Evolutionary conservation across 2,888 invertebrate genomes (phyloP).

Genomic region (Hipparchia sbordonii): DNA sequence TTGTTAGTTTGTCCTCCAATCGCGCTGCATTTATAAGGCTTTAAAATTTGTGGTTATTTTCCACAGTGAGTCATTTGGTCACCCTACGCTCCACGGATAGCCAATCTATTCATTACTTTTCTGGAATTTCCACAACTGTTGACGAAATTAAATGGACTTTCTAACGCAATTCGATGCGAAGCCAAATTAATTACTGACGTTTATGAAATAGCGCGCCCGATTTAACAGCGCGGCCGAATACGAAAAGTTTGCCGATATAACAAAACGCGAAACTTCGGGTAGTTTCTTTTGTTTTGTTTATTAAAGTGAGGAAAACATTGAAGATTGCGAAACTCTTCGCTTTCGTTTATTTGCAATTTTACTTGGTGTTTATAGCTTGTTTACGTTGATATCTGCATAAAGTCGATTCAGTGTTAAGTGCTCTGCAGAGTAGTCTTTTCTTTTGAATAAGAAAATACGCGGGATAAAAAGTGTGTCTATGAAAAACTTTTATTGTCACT

Average conservation of each 20-base stretch:
- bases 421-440: conserved; percentile 2
- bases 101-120: conserved; percentile 39
- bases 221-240: conserved; percentile 43
- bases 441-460: neutral
- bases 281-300: conserved; percentile 67
- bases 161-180: conserved; percentile 27
- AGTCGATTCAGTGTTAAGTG: conserved; percentile 39
- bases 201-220: conserved; percentile 35
- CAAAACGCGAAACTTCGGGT: conserved; percentile 64
- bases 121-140: conserved; percentile 31
- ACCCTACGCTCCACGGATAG: neutral
- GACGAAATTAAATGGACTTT: conserved; percentile 32
- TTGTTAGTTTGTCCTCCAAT: no score
- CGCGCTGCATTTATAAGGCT: no score
- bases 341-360: conserved; percentile 71
- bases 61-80: neutral
- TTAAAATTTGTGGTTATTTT: neutral
- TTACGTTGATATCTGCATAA: conserved; percentile 49
- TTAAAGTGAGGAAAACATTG: conserved; percentile 63
- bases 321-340: conserved; percentile 63
- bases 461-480: neutral
- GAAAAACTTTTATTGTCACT: no score
- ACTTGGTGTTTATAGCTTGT: conserved; percentile 65
- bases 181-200: conserved; percentile 31
- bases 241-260: conserved; percentile 55